These are phyloP conservation scores for Lipotes vexillifer DNA, from an alignment of 2,113 vertebrate genomes.

Conservation along the genomic window DNA sequence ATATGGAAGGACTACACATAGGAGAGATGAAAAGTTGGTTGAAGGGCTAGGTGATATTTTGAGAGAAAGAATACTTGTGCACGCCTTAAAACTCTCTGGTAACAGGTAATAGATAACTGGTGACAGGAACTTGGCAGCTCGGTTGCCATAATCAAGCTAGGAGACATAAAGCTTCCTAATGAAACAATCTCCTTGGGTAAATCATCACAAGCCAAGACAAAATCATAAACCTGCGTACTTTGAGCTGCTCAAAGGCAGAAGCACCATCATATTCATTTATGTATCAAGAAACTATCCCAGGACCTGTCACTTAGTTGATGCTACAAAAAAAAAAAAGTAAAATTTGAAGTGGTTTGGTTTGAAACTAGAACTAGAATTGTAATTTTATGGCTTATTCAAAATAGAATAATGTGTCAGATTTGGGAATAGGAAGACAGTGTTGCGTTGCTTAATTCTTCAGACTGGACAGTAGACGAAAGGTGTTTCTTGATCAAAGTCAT, in stretches of 20 bases:
- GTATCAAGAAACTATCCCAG: not conserved
- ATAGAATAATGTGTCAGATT: not conserved
- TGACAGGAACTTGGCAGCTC: not conserved
- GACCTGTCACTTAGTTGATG: not conserved
- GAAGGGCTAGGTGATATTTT: not conserved
- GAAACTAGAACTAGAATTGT: not conserved
- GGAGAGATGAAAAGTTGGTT: not conserved
- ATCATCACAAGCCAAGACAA: slow-evolving; percentile 9
- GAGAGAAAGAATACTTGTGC: not conserved
- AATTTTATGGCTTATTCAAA: not conserved
- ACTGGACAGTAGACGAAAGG: not conserved
- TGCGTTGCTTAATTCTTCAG: not conserved
- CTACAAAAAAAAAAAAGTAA: not conserved
- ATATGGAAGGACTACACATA: not conserved
- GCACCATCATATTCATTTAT: not conserved
- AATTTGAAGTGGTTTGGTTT: not conserved
- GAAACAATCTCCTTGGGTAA: slow-evolving; percentile 15
- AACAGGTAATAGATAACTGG: slow-evolving; percentile 16
- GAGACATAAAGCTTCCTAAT: slow-evolving; percentile 1
- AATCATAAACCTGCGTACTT: not conserved
- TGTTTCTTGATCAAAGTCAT: not conserved
- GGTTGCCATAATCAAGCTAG: not conserved
- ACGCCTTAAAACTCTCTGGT: not conserved
- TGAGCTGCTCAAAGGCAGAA: not conserved
- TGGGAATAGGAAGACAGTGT: not conserved